phyloP scores from a whole-genome alignment of 1,140 invertebrate genomes.

The Phenacoccus solenopsis region DNA sequence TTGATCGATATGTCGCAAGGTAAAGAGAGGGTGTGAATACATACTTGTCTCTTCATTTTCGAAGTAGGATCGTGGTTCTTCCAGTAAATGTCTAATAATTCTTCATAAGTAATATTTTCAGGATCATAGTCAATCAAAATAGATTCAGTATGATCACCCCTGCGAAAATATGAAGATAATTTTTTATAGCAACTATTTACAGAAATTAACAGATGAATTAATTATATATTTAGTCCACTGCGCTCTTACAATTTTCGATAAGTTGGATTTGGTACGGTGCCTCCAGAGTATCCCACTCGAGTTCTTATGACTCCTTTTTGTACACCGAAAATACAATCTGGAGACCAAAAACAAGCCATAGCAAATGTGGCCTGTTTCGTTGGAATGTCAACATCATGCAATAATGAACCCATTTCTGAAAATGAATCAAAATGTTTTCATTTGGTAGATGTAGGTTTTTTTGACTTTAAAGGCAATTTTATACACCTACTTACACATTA shows the following conservation, averaged over 20 bases:
- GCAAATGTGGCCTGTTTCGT: slow-evolving; percentile 67
- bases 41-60: slow-evolving; percentile 63
- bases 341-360: slow-evolving; percentile 96
- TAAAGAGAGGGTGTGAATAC: slow-evolving; percentile 1
- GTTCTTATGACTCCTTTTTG: slow-evolving; percentile 73
- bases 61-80: slow-evolving; percentile 77
- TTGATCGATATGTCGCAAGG: background rate
- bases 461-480: no score
- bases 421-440: background rate
- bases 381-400: slow-evolving; percentile 28
- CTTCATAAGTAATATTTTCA: slow-evolving; percentile 52
- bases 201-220: background rate
- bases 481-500: no score
- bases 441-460: background rate
- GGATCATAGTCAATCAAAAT: slow-evolving; percentile 85
- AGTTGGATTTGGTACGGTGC: slow-evolving; percentile 56
- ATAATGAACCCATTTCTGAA: slow-evolving; percentile 22
- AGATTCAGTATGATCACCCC: slow-evolving; percentile 86
- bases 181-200: background rate
- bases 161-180: slow-evolving; percentile 36
- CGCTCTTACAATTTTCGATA: slow-evolving; percentile 81
- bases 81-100: slow-evolving; percentile 80
- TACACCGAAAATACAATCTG: slow-evolving; percentile 78
- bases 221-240: background rate
- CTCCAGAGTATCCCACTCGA: slow-evolving; percentile 89